Evolutionary conservation across 2,113 vertebrate species (phyloP).

Genomic region (Chroicocephalus ridibundus): DNA sequence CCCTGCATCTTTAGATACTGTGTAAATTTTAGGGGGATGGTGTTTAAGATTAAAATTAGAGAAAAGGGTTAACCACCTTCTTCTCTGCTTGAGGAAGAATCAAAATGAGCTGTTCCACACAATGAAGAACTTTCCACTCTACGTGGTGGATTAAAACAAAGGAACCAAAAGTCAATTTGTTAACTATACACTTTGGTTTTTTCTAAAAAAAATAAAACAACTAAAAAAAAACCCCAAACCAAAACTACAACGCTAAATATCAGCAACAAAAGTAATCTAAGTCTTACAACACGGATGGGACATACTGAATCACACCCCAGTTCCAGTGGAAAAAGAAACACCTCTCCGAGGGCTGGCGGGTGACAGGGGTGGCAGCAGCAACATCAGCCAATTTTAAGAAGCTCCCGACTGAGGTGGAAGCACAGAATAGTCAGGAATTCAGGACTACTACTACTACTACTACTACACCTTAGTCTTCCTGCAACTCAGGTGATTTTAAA

Average conservation of each 20-base stretch:
- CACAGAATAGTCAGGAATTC: conserved; percentile 10
- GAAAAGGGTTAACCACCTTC: neutral
- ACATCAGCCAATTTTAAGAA: neutral
- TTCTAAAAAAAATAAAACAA: neutral
- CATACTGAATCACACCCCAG: conserved; percentile 2
- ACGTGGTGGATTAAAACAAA: neutral
- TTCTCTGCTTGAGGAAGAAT: conserved; percentile 1
- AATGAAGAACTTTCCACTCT: conserved; percentile 22
- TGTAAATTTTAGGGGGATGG: neutral
- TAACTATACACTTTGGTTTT: neutral
- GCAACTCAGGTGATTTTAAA: conserved; percentile 39
- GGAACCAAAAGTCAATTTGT: neutral
- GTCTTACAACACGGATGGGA: conserved; percentile 57
- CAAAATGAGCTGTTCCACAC: conserved; percentile 15
- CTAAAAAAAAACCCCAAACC: neutral
- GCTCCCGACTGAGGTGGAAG: conserved; percentile 42
- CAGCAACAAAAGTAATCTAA: conserved; percentile 36
- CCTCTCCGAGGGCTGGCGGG: neutral
- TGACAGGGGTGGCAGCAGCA: neutral
- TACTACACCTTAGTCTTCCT: conserved; percentile 8
- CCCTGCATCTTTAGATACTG: conserved; percentile 3
- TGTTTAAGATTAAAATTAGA: neutral
- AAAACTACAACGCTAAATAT: conserved; percentile 36
- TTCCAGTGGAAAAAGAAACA: conserved; percentile 33
- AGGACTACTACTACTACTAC: neutral